Evolutionary conservation across 2,888 invertebrate genomes (phyloP).

Genomic region (Eurois occulta): DNA sequence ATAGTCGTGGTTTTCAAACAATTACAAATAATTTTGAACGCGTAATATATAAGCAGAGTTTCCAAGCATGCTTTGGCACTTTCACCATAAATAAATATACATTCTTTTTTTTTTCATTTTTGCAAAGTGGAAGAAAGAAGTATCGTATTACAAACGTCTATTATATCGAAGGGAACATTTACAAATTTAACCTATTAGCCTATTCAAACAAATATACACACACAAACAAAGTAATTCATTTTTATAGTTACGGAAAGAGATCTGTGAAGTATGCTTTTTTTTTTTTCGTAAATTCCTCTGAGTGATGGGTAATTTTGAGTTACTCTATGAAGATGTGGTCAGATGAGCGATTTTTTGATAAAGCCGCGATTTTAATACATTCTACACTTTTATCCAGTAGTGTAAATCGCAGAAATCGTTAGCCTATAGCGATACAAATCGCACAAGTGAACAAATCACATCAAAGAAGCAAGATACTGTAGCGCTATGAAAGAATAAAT

Average conservation of each 20-base stretch:
- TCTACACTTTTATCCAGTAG: not conserved
- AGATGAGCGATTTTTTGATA: slow-evolving; percentile 13
- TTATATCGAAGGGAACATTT: slow-evolving; percentile 78
- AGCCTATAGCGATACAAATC: slow-evolving; percentile 16
- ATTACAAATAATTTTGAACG: slow-evolving; percentile 65
- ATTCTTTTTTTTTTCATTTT: slow-evolving; percentile 67
- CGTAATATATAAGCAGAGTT: slow-evolving; percentile 61
- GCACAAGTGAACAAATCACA: slow-evolving; percentile 40
- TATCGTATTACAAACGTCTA: slow-evolving; percentile 66
- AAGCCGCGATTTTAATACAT: not conserved
- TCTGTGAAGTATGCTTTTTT: slow-evolving; percentile 71
- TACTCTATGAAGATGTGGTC: slow-evolving; percentile 37
- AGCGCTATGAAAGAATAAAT: slow-evolving; percentile 63
- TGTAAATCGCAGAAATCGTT: not conserved
- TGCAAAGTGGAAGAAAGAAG: slow-evolving; percentile 72
- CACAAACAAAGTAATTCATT: slow-evolving; percentile 77
- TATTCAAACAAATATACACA: slow-evolving; percentile 89
- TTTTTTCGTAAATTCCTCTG: slow-evolving; percentile 59
- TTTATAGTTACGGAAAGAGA: slow-evolving; percentile 79
- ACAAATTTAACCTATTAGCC: slow-evolving; percentile 88
- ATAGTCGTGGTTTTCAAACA: slow-evolving; percentile 52
- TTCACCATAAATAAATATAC: slow-evolving; percentile 76
- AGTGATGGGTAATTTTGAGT: slow-evolving; percentile 40
- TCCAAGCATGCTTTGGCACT: slow-evolving; percentile 84
- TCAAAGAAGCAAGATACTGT: slow-evolving; percentile 44